Base-by-base conservation (phyloP, 2,797 vertebrate species). In the Acipenser transmontanus region DNA sequence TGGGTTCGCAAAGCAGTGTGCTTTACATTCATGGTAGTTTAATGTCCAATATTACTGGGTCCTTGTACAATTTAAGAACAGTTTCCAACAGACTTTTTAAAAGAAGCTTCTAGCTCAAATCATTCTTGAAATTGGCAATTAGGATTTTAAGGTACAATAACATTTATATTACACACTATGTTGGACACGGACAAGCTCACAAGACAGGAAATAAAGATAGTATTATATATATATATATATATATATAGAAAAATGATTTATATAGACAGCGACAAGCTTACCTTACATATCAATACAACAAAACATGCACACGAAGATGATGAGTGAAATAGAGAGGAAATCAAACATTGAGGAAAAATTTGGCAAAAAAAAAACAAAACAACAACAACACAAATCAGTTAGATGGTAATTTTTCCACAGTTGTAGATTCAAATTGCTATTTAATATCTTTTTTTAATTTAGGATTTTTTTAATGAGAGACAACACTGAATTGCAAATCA, bases 381-480 rank as follows among this genome's bases (percentile, higher is more conserved):
- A n/a, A 68, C 12, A 63, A 65, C 12, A 66, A 65, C 67, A 59
- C 68, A 67, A 61, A 54, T 66, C 8, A 76, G 68, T 73, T 52
- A 61, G 72, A 70, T 17, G 63, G 76, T 73, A 74, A 81, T 83
- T 76, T 66, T 73, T 78, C 81, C 80, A 84, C 80, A 81, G 72
- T 54, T 65, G 65, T n/a, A 57, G 54, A n/a, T 57, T 57, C 7
- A 13, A 57, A 12, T 61, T 20, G 11, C 54, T 49, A 8, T 50
- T 50, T 13, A 49, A 59, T 49, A 13, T 8, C 64, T 34, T 34
- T 34, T 34, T 1, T 57, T 57, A n/a, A n/a, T 57, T 57, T 13
- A 57, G 11, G 13, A 57, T 57, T n/a, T 57, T 57, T 57, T n/a
- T 11, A 1, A 11, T 57, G 54, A 57, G 4, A 3, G 34, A 34